Evolutionary conservation across 2,888 invertebrate genomes (phyloP).

Genomic region (Lutraria lutraria): DNA sequence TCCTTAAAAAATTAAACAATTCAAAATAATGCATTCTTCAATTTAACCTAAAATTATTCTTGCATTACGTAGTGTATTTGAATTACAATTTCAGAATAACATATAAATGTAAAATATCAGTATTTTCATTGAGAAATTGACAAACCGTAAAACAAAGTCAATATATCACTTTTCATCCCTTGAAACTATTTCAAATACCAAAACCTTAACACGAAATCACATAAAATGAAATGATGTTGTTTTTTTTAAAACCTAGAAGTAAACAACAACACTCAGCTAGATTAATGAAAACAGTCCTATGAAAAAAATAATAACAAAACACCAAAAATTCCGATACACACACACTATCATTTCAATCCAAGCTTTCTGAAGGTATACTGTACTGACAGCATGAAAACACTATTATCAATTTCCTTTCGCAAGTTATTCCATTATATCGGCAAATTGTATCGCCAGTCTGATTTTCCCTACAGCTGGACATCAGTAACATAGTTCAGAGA

Average conservation of each 20-base stretch:
- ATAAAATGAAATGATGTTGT: neutral
- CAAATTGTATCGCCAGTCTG: slow-evolving; percentile 12
- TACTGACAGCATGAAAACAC: neutral
- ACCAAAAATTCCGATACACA: neutral
- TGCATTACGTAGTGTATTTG: too few relatives aligned
- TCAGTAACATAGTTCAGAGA: neutral
- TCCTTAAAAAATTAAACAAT: too few relatives aligned
- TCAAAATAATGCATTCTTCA: too few relatives aligned
- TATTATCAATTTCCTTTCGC: neutral
- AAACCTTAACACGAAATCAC: neutral
- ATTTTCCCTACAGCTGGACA: neutral
- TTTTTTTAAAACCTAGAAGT: too few relatives aligned
- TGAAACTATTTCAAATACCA: neutral
- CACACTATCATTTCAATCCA: neutral
- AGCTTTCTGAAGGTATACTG: slow-evolving; percentile 7
- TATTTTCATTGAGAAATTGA: neutral
- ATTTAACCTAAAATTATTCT: too few relatives aligned
- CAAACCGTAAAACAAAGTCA: neutral
- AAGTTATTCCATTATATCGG: slow-evolving; percentile 3
- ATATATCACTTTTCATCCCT: neutral
- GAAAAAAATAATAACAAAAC: neutral
- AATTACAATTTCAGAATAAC: too few relatives aligned
- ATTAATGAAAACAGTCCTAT: too few relatives aligned
- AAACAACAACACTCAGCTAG: too few relatives aligned
- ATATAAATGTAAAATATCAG: too few relatives aligned